phyloP scores from a whole-genome alignment of 2,888 invertebrate genomes.

The Nycteola revayana region DNA sequence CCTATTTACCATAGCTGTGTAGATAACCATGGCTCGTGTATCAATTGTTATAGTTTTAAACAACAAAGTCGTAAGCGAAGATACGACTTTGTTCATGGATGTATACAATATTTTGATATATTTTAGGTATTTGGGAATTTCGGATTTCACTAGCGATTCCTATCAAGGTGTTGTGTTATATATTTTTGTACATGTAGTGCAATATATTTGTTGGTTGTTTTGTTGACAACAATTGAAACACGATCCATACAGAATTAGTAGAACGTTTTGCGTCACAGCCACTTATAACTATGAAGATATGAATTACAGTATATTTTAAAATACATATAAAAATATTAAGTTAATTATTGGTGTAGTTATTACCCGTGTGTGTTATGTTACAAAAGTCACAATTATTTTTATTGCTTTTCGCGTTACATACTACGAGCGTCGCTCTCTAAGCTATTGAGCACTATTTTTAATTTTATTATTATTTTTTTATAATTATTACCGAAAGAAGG shows the following conservation, averaged over 20 bases:
- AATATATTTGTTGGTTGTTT: slow-evolving; percentile 11
- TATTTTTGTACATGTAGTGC: no score
- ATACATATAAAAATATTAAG: slow-evolving; percentile 81
- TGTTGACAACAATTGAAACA: slow-evolving; percentile 20
- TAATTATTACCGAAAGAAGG: slow-evolving; percentile 67
- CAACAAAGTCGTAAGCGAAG: no score
- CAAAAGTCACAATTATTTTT: slow-evolving; percentile 70
- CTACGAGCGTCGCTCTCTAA: slow-evolving; percentile 53
- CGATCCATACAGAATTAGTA: slow-evolving; percentile 48
- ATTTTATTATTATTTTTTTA: slow-evolving; percentile 52
- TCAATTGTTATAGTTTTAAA: slow-evolving; percentile 24
- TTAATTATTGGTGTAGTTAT: slow-evolving; percentile 47
- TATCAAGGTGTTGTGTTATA: slow-evolving; percentile 22
- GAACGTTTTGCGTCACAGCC: slow-evolving; percentile 68
- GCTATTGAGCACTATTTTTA: slow-evolving; percentile 77
- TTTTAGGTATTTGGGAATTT: slow-evolving; percentile 17
- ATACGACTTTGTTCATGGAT: background rate
- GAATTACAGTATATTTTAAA: slow-evolving; percentile 77
- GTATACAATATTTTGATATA: slow-evolving; percentile 5
- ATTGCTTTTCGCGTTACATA: slow-evolving; percentile 69
- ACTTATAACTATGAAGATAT: slow-evolving; percentile 78
- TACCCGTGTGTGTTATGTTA: slow-evolving; percentile 58
- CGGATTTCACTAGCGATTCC: slow-evolving; percentile 26
- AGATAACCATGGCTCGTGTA: slow-evolving; percentile 45
- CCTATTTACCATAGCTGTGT: slow-evolving; percentile 50